Base-by-base conservation (phyloP, 2,888 invertebrate genomes). In the Archips xylosteana region DNA sequence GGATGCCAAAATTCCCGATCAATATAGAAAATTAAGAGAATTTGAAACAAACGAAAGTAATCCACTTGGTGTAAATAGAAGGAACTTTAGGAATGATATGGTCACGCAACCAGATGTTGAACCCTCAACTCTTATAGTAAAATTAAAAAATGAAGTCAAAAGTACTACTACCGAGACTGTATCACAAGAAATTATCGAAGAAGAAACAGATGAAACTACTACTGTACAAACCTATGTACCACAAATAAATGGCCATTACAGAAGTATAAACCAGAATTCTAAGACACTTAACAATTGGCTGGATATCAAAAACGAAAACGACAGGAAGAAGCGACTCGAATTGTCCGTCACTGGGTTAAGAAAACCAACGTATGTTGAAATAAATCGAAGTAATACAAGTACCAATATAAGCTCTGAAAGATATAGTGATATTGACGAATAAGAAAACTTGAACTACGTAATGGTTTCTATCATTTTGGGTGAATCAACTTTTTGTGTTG, bases 231-330 rank as follows among this genome's bases (percentile, higher is more conserved):
- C 89, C 0, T 92, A 91, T 67, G 89, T 91, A 32, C 92, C 92
- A 3, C 92, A 90, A 81, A 89, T 90, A 65, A 94, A 94, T 76
- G 92, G 94, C 12, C 94, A 94, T 78, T 91, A 92, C 63, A 86
- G 92, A 80, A 90, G 85, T 76, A 80, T 88, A 13, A 86, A 86
- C 75, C 84, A 84, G 75, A 88, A 89, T 76, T 82, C 83, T 0
- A 81, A 79, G 75, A 85, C 81, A 51, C 80, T 88, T 61, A 85
- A 84, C 63, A 80, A 78, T 57, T 82, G 85, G 75, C 74, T 87
- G 12, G 83, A 84, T 70, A 81, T 82, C 9, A 87, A 83, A 76
- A 79, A 86, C 34, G 89, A 90, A 76, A 84, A 74, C 66, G 86
- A 89, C 75, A 87, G 89, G 76, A 92, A 88, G 75, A 87, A 86